Percentiles rank a stretch among this genome's conserved stretches.
Conservation (phyloP, 1,140 invertebrate genomes). For the Chionoecetes opilio region DNA sequence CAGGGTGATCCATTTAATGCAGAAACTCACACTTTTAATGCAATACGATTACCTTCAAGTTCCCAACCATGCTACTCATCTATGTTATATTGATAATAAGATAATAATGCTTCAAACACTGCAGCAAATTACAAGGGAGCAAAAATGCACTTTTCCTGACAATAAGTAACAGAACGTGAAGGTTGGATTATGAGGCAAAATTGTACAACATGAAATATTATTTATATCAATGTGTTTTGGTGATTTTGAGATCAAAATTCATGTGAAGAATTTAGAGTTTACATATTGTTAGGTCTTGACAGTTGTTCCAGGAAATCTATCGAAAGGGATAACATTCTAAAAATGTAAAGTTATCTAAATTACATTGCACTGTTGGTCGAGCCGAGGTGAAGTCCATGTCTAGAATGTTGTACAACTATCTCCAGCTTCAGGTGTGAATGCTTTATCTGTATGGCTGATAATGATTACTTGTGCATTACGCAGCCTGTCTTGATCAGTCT, state of each 20-base stretch:
- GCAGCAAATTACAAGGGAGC: not conserved
- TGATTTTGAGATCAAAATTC: constrained; percentile 22
- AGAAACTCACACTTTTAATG: constrained; percentile 30
- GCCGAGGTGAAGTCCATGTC: not conserved
- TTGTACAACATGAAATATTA: constrained; percentile 37
- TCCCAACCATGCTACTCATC: not conserved
- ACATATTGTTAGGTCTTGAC: constrained; percentile 47
- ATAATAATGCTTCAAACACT: constrained; percentile 36
- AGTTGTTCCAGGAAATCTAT: not conserved
- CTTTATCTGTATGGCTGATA: constrained; percentile 29
- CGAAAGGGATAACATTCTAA: not conserved
- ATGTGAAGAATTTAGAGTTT: constrained; percentile 35
- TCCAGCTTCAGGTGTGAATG: constrained; percentile 27
- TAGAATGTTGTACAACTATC: constrained; percentile 20
- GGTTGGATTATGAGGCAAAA: not conserved
- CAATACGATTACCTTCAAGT: constrained; percentile 40
- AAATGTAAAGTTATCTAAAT: not conserved
- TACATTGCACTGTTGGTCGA: not conserved
- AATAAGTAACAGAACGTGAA: constrained; percentile 36
- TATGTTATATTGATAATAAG: constrained; percentile 32
- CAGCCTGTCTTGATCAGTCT: constrained; percentile 1
- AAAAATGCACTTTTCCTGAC: not conserved
- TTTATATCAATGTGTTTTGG: constrained; percentile 35
- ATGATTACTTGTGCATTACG: not conserved
- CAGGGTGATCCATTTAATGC: not conserved